Evolutionary conservation across 1,140 invertebrate genomes (phyloP), one percentile per base, ranked within the genome.

Genomic region (Papilio xuthus): DNA sequence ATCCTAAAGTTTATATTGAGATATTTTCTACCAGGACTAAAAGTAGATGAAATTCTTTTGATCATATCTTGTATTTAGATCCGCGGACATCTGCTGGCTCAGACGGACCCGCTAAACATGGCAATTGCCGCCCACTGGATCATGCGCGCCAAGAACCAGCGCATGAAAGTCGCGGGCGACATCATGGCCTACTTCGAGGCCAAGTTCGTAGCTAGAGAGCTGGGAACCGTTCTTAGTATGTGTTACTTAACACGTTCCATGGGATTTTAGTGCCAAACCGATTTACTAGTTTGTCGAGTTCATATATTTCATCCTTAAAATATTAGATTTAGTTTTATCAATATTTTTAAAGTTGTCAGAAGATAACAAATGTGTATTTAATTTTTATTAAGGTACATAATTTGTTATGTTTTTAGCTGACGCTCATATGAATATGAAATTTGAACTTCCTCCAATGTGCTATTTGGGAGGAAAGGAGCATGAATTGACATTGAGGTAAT

Each of bases 391-490:
- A 18, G 13, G 44, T 47, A 37, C 4, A 6, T 53, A 53, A n/a
- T 20, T 53, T 20, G 20, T 67, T 67, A 28, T 32, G 60, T 8
- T 56, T 73, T 41, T 60, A 99, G 98, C 97, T 94, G 98, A 99
- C 86, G 95, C 97, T 80, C 99, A 99, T 88, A 98, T 99, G 97
- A 98, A 99, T 86, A 95, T 98, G 79, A 95, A 97, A 32, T 99
- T 99, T 90, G 98, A 99, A 91, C 94, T 99, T 82, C 99, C 99
- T 20, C 97, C 97, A 4, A 99, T 98, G 60, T 99, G 99, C 15
- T 99, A 97, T 90, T 99, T 99, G 87, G 99, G 99, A 13, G 92
- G 92, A 1, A 97, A 96, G 83, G 97, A 99, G 75, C 97, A 96
- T 82, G 95, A 96, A 4, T 94, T 99, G 81, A 96, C 98, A 0